Base-by-base conservation (phyloP, 2,113 vertebrate genomes). In the Rafetus swinhoei region DNA sequence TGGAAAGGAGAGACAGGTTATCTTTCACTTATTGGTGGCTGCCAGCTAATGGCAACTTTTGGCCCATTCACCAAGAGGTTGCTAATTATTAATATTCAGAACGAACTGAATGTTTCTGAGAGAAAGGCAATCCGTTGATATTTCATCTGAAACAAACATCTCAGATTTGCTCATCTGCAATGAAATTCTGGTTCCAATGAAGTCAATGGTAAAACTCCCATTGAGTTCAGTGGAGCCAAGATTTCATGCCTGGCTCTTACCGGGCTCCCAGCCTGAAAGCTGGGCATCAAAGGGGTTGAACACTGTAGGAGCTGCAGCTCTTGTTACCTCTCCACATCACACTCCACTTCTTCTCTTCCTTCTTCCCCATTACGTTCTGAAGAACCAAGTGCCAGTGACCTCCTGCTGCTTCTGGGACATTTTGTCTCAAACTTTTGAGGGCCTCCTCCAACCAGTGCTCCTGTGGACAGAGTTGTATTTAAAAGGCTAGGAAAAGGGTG, bases 391-490 rank as follows among this genome's bases (percentile, higher is more conserved):
- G 0, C 65, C 77, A 82, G 74, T 56, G 93, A 16, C 59, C 94
- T 69, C 81, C 93, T 85, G 65, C 90, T 93, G 45, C 22, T 94
- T 79, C 62, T 69, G 62, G 32, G 62, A 18, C 4, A 1, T 35
- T 72, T 72, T 21, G 65, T 35, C 65, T 72, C 65, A 72, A 35
- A 4, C 84, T 89, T 82, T 84, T 10, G 12, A 82, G 39, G 92
- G 56, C 83, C 86, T 86, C 94, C 94, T 92, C 90, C 84, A 92
- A 57, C 80, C 0, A 0, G 82, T 59, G 53, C 56, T 95, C 14
- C 84, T 83, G 88, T 77, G 93, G 85, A 87, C 2, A 1, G 55
- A 77, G 57, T 91, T 72, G 93, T 91, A 91, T 96, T 93, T 95
- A 90, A 93, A 94, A 80, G 53, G 86, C 72, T 62, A 90, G 52